Base-by-base conservation (phyloP, 2,797 vertebrate genomes). In the Pteropus rufus region DNA sequence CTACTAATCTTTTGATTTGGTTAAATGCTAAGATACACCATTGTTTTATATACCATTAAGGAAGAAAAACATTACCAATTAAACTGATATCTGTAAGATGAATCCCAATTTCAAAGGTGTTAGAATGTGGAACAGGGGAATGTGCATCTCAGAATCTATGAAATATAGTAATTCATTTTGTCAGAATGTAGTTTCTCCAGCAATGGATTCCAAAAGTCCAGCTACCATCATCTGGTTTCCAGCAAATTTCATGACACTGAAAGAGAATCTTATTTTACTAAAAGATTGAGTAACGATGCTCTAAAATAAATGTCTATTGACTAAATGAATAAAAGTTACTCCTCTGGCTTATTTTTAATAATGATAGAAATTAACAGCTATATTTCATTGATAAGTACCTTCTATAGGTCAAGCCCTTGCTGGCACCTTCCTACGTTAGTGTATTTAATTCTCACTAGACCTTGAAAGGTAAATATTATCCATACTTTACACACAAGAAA, bases 251-350 rank as follows among this genome's bases (percentile, higher is more conserved):
- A 54, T 62, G 26, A 90, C 24, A 60, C 0, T 49, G 34, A 86
- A 90, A 82, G 19, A 41, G 29, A 54, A 18, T 77, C 39, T 70
- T n/a, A 19, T 36, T 84, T 60, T 69, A 7, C 41, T 85, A 90
- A 96, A 86, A 79, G 14, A 88, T 0, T 84, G 49, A 79, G 39
- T 67, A 87, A 36, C 24, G 91, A 87, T 10, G 87, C 29, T 14
- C 82, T 91, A 90, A 97, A 95, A 90, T 69, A 82, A 92, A 90
- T 56, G 31, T 44, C 64, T 67, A 34, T 16, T 80, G 34, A 93
- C 85, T 60, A 93, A 86, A 82, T 39, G 26, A 82, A 65, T 65
- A 91, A 82, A 88, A 89, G 49, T 46, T 81, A 90, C 39, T 88
- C 56, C 10, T 70, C 23, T 70, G 58, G 69, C 29, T 95, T 58